These are phyloP conservation scores for Gallinago solitaria DNA, from an alignment of 2,797 vertebrate genomes.

Conservation along the genomic window DNA sequence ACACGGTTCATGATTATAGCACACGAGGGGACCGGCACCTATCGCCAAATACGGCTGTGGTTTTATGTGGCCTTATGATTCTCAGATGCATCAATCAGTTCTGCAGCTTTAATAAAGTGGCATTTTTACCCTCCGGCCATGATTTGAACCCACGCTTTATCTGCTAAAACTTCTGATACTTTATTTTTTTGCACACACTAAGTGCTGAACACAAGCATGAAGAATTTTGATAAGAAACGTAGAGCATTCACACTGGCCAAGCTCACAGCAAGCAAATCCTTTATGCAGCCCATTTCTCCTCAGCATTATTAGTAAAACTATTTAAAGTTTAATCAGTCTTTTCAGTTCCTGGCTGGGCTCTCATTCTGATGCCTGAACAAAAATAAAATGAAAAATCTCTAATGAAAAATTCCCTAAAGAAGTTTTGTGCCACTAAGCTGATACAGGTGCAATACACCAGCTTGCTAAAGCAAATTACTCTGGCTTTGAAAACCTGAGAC, in stretches of 20 bases:
- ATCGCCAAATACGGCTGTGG: neutral
- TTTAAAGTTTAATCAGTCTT: constrained; percentile 34
- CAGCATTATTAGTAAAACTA: constrained; percentile 2
- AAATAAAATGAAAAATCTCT: constrained; percentile 28
- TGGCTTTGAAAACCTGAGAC: constrained; percentile 27
- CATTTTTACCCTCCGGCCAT: neutral
- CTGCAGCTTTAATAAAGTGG: neutral
- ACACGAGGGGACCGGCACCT: neutral
- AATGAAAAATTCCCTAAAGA: constrained; percentile 40
- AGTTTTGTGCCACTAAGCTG: constrained; percentile 15
- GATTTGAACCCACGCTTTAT: neutral
- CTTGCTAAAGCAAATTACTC: constrained; percentile 38
- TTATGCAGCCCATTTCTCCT: neutral
- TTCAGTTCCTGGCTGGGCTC: constrained; percentile 4
- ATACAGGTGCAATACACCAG: constrained; percentile 44
- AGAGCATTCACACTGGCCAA: neutral
- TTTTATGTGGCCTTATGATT: neutral
- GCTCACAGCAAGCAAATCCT: neutral
- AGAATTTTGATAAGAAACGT: neutral
- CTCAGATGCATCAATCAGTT: neutral
- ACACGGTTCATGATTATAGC: neutral
- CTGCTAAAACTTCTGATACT: neutral
- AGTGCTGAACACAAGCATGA: neutral
- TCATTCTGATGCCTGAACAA: neutral
- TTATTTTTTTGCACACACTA: neutral